These are phyloP conservation scores for Crocuta crocuta DNA, from an alignment of 2,113 vertebrate species.

Conservation along the genomic window DNA sequence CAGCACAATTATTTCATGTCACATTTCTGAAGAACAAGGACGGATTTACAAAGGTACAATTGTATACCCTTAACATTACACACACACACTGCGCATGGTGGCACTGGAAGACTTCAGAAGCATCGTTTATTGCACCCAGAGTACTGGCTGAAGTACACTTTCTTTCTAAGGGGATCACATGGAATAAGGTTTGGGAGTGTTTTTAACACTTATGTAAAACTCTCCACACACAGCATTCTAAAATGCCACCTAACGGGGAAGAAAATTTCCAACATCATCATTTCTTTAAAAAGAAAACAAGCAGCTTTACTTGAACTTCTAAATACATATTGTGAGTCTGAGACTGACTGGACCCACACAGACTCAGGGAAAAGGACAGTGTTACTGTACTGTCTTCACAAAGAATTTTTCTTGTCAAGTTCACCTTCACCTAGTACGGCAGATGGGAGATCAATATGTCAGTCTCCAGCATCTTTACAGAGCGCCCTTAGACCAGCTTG, in stretches of 20 bases:
- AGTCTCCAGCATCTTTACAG: neutral
- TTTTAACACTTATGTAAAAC: neutral
- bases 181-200: neutral
- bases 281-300: neutral
- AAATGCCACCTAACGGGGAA: conserved; percentile 29
- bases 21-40: conserved; percentile 47
- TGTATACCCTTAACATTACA: neutral
- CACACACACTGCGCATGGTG: neutral
- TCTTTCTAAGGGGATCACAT: neutral
- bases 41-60: conserved; percentile 23
- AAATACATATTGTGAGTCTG: neutral
- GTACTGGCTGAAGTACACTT: neutral
- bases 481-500: neutral
- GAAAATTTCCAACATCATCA: neutral
- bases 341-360: neutral
- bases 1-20: conserved; percentile 10
- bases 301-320: conserved; percentile 12
- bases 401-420: neutral
- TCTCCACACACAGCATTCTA: neutral
- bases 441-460: neutral
- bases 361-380: neutral
- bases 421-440: neutral
- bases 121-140: neutral
- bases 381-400: neutral
- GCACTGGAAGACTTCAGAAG: neutral